Percentiles rank a stretch among this genome's conserved stretches.
These are phyloP conservation scores for Caenorhabditis angaria DNA, from an alignment of 2,888 invertebrate genomes.

Conservation along the genomic window DNA sequence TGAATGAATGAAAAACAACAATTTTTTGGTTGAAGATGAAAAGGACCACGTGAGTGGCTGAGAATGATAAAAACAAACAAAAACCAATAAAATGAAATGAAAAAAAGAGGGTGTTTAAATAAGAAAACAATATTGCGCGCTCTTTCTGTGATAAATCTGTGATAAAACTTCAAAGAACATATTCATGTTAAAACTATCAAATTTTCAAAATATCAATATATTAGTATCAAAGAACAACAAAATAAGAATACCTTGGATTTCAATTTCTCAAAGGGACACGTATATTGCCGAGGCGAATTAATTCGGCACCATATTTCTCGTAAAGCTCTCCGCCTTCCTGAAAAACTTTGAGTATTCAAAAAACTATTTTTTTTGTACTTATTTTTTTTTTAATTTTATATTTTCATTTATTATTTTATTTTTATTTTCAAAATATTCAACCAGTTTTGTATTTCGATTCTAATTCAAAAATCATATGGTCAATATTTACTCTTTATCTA, in stretches of 20 bases:
- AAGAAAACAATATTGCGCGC: neutral
- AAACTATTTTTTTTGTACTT: too few relatives aligned
- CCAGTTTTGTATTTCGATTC: too few relatives aligned
- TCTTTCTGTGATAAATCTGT: neutral
- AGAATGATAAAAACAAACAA: neutral
- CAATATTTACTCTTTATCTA: too few relatives aligned
- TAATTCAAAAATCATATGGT: too few relatives aligned
- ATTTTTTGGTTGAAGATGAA: neutral
- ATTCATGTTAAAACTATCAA: constrained; percentile 2
- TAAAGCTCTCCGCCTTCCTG: constrained; percentile 63
- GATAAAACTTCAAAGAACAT: constrained; percentile 4
- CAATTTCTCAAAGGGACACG: constrained; percentile 40
- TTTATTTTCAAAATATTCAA: too few relatives aligned
- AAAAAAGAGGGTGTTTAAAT: neutral
- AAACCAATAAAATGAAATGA: neutral
- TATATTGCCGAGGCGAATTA: constrained; percentile 59
- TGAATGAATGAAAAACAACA: neutral
- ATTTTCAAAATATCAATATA: constrained; percentile 2
- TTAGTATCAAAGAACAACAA: neutral
- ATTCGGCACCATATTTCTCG: constrained; percentile 67
- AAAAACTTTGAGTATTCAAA: too few relatives aligned
- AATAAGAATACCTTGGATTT: neutral
- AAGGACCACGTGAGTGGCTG: neutral
- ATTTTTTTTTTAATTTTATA: neutral
- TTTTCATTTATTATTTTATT: neutral